phyloP scores from a whole-genome alignment of 2,797 vertebrate species.

The Myotis daubentonii region DNA sequence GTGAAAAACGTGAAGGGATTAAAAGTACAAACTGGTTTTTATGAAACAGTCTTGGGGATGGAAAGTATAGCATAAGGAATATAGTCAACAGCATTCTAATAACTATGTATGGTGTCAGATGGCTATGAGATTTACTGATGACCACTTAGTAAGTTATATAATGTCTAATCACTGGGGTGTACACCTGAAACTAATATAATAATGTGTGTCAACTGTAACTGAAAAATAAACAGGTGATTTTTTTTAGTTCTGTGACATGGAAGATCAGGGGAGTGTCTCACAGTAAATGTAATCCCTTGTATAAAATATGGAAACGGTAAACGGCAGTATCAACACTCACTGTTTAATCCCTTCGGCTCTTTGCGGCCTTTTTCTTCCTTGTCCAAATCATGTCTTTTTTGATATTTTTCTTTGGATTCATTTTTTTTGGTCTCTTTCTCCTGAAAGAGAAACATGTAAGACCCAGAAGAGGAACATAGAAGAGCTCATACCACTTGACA shows the following conservation, averaged over 20 bases:
- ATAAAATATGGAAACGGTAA: not conserved
- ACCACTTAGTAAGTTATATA: not conserved
- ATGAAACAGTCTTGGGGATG: not conserved
- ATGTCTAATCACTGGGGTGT: not conserved
- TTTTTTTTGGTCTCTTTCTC: slow-evolving; percentile 89
- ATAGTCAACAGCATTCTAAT: not conserved
- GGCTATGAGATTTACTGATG: not conserved
- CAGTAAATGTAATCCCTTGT: not conserved
- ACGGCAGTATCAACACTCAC: slow-evolving; percentile 84
- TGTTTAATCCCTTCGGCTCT: slow-evolving; percentile 87
- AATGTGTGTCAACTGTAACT: not conserved
- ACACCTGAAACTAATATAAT: not conserved
- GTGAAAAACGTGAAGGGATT: not conserved
- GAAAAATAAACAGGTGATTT: not conserved
- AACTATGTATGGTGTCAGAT: not conserved
- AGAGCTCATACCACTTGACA: not conserved
- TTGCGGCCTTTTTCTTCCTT: slow-evolving; percentile 90
- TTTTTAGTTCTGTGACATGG: not conserved
- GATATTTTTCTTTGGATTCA: slow-evolving; percentile 86
- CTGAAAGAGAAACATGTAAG: slow-evolving; percentile 75
- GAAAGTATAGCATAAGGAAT: not conserved
- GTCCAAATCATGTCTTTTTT: slow-evolving; percentile 89
- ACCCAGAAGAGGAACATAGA: slow-evolving; percentile 47
- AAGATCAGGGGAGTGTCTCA: not conserved
- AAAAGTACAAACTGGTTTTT: not conserved